These are phyloP conservation scores for Amyelois transitella DNA, from an alignment of 1,140 invertebrate genomes.

Conservation along the genomic window DNA sequence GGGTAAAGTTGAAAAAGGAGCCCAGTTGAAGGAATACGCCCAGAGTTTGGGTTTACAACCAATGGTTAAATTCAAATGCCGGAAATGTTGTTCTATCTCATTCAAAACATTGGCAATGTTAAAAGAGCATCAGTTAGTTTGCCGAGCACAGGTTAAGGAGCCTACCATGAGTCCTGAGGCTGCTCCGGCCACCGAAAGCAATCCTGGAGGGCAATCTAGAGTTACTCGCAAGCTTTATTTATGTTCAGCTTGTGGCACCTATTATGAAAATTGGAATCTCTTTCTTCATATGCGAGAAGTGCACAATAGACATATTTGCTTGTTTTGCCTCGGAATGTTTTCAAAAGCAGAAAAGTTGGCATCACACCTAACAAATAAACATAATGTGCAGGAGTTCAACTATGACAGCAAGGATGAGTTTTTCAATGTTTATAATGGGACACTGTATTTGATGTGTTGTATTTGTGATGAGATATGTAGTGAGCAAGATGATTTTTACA, in stretches of 20 bases:
- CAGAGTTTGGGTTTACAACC: constrained; percentile 81
- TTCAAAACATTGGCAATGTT: constrained; percentile 76
- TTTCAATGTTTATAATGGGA: constrained; percentile 77
- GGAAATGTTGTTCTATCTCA: constrained; percentile 78
- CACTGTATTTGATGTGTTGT: constrained; percentile 85
- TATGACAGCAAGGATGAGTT: constrained; percentile 79
- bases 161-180: constrained; percentile 55
- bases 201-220: constrained; percentile 73
- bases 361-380: constrained; percentile 83
- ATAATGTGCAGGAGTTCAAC: constrained; percentile 80
- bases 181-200: constrained; percentile 36
- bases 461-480: constrained; percentile 83
- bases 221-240: constrained; percentile 84
- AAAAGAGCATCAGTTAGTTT: constrained; percentile 78
- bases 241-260: constrained; percentile 85
- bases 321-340: constrained; percentile 87
- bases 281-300: constrained; percentile 87
- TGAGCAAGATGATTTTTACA: constrained; percentile 82
- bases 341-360: constrained; percentile 84
- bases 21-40: constrained; percentile 76
- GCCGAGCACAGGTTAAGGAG: constrained; percentile 66
- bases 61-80: constrained; percentile 80
- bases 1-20: constrained; percentile 55
- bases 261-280: constrained; percentile 89
- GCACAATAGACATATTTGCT: constrained; percentile 84